Conservation (phyloP, 2,797 vertebrate genomes). For the Podarcis siculus region DNA sequence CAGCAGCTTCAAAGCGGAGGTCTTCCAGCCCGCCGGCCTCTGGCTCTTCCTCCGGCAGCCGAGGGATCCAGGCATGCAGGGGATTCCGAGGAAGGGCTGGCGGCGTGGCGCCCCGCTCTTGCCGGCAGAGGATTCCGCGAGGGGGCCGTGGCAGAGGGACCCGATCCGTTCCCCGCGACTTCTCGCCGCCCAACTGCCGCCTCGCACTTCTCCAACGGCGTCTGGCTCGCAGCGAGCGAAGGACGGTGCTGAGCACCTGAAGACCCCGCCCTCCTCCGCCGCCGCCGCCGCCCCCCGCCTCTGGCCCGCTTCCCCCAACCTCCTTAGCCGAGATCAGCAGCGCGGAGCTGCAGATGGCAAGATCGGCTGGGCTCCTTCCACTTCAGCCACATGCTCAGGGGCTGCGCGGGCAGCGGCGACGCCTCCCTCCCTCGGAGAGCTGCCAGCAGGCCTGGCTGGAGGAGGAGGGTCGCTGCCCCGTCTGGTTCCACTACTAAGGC, state of each 20-base stretch:
- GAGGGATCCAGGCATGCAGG: slow-evolving; percentile 37
- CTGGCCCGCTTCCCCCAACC: neutral
- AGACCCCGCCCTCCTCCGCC: neutral
- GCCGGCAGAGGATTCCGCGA: neutral
- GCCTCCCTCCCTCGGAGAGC: neutral
- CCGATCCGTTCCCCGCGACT: too few species aligned
- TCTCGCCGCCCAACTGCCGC: neutral
- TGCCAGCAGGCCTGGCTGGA: neutral
- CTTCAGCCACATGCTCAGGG: neutral
- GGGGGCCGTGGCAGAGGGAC: neutral
- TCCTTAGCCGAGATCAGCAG: neutral
- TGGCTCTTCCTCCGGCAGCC: neutral
- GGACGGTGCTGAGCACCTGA: neutral
- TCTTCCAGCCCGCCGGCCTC: neutral
- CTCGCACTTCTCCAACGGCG: neutral
- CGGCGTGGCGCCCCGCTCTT: neutral
- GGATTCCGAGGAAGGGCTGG: neutral
- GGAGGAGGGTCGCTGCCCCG: neutral
- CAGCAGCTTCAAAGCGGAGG: neutral
- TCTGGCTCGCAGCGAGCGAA: neutral
- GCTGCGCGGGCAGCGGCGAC: neutral
- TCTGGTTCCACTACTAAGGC: neutral
- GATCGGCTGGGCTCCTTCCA: neutral
- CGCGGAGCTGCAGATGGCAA: neutral
- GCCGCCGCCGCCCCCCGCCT: neutral